phyloP scores from a whole-genome alignment of 2,888 invertebrate species.

The Luperina nickerlii region DNA sequence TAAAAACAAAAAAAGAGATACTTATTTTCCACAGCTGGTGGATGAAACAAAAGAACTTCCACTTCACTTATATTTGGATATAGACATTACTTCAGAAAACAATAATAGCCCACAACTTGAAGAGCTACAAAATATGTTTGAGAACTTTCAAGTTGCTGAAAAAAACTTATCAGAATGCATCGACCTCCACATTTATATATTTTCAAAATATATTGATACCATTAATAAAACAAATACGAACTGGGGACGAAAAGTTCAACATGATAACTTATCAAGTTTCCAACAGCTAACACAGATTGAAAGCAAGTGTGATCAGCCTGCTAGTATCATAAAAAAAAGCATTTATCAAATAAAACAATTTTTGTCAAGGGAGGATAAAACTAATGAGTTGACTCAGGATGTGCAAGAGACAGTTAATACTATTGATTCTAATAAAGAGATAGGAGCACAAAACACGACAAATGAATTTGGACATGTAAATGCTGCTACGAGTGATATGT shows the following conservation, averaged over 20 bases:
- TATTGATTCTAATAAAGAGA: conserved; percentile 6
- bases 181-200: conserved; percentile 67
- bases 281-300: conserved; percentile 63
- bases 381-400: conserved; percentile 9
- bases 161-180: conserved; percentile 67
- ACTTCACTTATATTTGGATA: conserved; percentile 54
- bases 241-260: conserved; percentile 50
- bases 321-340: conserved; percentile 64
- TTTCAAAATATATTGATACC: conserved; percentile 60
- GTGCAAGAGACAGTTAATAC: neutral
- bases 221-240: conserved; percentile 52
- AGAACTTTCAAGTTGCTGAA: conserved; percentile 58
- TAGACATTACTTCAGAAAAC: conserved; percentile 39
- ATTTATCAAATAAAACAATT: conserved; percentile 63
- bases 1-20: conserved; percentile 26
- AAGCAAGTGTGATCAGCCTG: conserved; percentile 65
- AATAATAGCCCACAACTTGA: conserved; percentile 25
- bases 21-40: neutral
- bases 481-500: neutral
- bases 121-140: conserved; percentile 44
- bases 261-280: conserved; percentile 55
- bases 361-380: conserved; percentile 1
- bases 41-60: conserved; percentile 22
- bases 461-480: neutral
- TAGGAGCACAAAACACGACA: neutral